Base-by-base conservation (phyloP, 2,113 vertebrate genomes). In the Strix uralensis region DNA sequence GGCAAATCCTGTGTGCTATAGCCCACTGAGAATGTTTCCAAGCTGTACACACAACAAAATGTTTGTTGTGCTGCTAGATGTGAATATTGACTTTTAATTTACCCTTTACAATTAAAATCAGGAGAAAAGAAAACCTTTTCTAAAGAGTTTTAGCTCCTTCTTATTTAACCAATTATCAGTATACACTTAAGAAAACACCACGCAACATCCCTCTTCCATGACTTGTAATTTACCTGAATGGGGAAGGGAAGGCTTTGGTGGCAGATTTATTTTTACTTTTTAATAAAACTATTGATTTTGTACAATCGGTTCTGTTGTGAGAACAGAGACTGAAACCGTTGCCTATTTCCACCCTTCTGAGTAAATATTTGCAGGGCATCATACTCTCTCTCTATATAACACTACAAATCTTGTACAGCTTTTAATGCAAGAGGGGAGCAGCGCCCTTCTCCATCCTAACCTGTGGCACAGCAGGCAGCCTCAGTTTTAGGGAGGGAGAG, bases 31-130 rank as follows among this genome's bases (percentile, higher is more conserved):
- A 81, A n/a, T 54, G 25, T 86, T 95, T 72, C 86, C 91, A 81
- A 93, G 77, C 77, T 81, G 36, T 38, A 47, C 55, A 52, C 72
- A 32, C 40, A 72, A 16, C 40, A 79, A 65, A 89, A 82, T 92
- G 65, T 71, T 94, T 92, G 57, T 92, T 79, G 63, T 65, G 69
- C 65, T 91, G 27, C 61, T 94, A 67, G 83, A 89, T 86, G 49
- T 47, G 77, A 83, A 79, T 92, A 94, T 90, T 88, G 82, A 95
- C 86, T 96, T 96, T 84, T 92, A 92, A 95, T 93, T 92, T 93
- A 61, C 47, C 30, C 82, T 72, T 86, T 91, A 93, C 88, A 93
- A 86, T 89, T 51, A 83, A 84, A 84, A 91, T 63, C 46, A 58
- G 59, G 27, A 54, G 38, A 74, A 63, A 21, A 70, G 63, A 90